Evolutionary conservation across 2,888 invertebrate genomes (phyloP).

Genomic region (Aspidapion aeneum): DNA sequence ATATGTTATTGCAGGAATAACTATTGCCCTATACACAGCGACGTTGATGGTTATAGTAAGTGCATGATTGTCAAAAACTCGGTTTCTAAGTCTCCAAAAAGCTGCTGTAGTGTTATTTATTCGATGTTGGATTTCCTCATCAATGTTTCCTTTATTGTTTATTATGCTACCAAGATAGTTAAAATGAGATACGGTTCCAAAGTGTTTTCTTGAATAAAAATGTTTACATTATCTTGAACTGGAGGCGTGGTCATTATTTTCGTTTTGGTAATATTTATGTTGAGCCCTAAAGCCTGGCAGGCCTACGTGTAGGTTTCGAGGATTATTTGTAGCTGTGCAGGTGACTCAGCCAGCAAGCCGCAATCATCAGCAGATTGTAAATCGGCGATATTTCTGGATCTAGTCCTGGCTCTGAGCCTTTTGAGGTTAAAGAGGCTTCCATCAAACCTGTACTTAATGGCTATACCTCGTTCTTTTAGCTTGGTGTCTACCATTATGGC

Average conservation of each 20-base stretch:
- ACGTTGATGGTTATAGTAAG: neutral
- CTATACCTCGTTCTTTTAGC: slow-evolving; percentile 1
- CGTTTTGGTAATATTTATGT: neutral
- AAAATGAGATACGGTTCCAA: neutral
- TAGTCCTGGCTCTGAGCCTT: neutral
- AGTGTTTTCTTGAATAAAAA: neutral
- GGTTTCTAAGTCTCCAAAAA: neutral
- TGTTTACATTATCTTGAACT: neutral
- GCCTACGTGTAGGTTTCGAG: slow-evolving; percentile 5
- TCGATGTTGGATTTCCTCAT: slow-evolving; percentile 7
- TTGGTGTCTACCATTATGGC: slow-evolving; percentile 6
- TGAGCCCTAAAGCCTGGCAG: neutral
- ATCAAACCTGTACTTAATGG: neutral
- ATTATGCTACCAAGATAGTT: slow-evolving; percentile 10
- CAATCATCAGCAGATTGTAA: slow-evolving; percentile 6
- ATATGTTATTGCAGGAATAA: neutral
- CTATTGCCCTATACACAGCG: slow-evolving; percentile 5
- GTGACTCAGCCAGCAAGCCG: neutral
- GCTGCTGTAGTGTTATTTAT: slow-evolving; percentile 5
- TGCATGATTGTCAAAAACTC: slow-evolving; percentile 2
- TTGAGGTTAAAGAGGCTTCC: slow-evolving; percentile 4
- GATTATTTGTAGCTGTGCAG: slow-evolving; percentile 4
- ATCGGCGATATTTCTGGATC: neutral
- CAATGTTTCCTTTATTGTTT: slow-evolving; percentile 3
- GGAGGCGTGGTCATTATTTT: slow-evolving; percentile 6